Percentiles rank a stretch among this genome's conserved stretches.
Conservation (phyloP, 2,797 vertebrate genomes). For the Antennarius maculatus region DNA sequence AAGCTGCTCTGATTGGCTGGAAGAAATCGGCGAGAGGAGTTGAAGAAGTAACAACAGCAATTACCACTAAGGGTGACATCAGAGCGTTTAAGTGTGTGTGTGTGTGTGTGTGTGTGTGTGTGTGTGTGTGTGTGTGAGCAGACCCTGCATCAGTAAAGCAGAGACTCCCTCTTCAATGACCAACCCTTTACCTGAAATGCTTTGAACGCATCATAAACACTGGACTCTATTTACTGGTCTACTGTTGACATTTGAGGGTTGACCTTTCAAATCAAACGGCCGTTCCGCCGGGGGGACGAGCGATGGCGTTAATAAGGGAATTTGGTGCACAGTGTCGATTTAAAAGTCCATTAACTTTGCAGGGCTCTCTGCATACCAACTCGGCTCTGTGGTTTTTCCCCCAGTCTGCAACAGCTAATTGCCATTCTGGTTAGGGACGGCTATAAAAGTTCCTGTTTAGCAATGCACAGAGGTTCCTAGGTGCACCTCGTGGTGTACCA, state of each 20-base stretch:
- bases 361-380: conserved; percentile 84
- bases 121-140: too few species aligned
- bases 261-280: conserved; percentile 83
- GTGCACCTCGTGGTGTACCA: conserved; percentile 60
- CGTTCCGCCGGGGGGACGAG: conserved; percentile 71
- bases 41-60: neutral
- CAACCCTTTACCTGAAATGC: conserved; percentile 28
- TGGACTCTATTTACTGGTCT: conserved; percentile 78
- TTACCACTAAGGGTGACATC: neutral
- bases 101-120: too few species aligned
- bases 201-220: conserved; percentile 68
- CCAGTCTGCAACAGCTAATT: conserved; percentile 81
- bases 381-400: conserved; percentile 78
- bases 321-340: conserved; percentile 84
- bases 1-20: too few species aligned
- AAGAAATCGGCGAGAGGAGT: neutral
- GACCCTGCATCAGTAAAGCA: neutral
- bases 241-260: conserved; percentile 83
- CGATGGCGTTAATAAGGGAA: conserved; percentile 85
- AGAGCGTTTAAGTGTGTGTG: neutral
- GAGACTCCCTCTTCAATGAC: conserved; percentile 3
- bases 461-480: conserved; percentile 69
- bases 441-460: conserved; percentile 79
- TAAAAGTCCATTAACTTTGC: conserved; percentile 90
- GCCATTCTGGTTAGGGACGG: conserved; percentile 77